phyloP scores from a whole-genome alignment of 35 echinoderm and acorn worm genomes.

The Heliocidaris tuberculata region DNA sequence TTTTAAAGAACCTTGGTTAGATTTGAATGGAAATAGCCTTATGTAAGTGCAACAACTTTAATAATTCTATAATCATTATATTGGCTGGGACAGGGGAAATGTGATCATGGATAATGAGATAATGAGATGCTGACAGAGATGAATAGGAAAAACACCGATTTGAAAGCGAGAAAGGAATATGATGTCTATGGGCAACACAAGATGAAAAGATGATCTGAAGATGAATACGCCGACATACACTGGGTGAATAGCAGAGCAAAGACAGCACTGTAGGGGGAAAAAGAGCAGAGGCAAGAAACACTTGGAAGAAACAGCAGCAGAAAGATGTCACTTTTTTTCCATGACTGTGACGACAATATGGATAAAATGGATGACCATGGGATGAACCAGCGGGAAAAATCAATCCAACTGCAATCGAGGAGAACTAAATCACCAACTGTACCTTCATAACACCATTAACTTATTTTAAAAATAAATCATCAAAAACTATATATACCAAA shows the following conservation, averaged over 20 bases:
- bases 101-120: background rate
- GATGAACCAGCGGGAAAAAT: background rate
- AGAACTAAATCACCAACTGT: background rate
- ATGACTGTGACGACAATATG: background rate
- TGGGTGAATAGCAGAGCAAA: background rate
- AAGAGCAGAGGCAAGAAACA: background rate
- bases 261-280: background rate
- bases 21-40: background rate
- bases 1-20: background rate
- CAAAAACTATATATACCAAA: background rate
- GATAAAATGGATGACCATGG: background rate
- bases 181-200: background rate
- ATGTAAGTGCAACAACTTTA: background rate
- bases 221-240: background rate
- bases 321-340: background rate
- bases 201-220: background rate
- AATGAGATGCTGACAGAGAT: background rate
- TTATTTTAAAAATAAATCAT: background rate
- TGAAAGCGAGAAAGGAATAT: background rate
- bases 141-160: background rate
- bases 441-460: background rate
- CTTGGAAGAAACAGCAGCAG: background rate
- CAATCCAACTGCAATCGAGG: background rate
- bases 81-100: background rate
- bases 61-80: background rate